Conservation (phyloP, 2,888 invertebrate genomes). For the Theretra japonica region DNA sequence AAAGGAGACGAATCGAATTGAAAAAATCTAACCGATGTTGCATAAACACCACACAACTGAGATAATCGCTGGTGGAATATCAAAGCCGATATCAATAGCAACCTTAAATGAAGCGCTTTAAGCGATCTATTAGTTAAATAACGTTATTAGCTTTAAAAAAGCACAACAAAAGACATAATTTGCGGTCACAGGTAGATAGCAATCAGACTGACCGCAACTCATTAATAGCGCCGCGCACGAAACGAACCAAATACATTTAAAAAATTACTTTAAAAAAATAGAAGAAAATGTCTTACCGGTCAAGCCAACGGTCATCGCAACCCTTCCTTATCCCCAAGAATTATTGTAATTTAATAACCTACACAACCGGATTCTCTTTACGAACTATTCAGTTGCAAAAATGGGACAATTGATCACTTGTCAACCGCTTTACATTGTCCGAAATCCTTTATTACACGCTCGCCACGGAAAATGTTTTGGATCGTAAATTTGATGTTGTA, state of each 20-base stretch:
- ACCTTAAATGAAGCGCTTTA: neutral
- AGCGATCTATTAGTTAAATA: conserved; percentile 19
- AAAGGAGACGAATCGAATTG: too few species aligned
- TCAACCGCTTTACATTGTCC: conserved; percentile 63
- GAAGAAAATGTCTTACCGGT: conserved; percentile 29
- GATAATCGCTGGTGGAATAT: too few species aligned
- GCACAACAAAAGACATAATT: conserved; percentile 18
- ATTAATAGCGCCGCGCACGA: conserved; percentile 9
- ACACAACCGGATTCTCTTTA: conserved; percentile 55
- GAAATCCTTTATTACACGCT: conserved; percentile 40
- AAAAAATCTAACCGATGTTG: too few species aligned
- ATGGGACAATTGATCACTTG: conserved; percentile 79
- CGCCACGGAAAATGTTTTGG: conserved; percentile 66
- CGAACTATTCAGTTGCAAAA: conserved; percentile 67
- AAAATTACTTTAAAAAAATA: neutral
- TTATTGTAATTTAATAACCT: conserved; percentile 82
- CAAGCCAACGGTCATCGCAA: conserved; percentile 47
- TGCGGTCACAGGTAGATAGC: conserved; percentile 23
- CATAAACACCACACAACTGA: too few species aligned
- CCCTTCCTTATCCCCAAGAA: conserved; percentile 52
- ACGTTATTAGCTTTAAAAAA: conserved; percentile 23
- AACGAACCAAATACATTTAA: neutral
- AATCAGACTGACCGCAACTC: conserved; percentile 20
- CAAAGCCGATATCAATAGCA: neutral
- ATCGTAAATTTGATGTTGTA: conserved; percentile 57